Evolutionary conservation across 2,797 vertebrate genomes (phyloP), one percentile per base, ranked within the genome.

Genomic region (Alauda arvensis): DNA sequence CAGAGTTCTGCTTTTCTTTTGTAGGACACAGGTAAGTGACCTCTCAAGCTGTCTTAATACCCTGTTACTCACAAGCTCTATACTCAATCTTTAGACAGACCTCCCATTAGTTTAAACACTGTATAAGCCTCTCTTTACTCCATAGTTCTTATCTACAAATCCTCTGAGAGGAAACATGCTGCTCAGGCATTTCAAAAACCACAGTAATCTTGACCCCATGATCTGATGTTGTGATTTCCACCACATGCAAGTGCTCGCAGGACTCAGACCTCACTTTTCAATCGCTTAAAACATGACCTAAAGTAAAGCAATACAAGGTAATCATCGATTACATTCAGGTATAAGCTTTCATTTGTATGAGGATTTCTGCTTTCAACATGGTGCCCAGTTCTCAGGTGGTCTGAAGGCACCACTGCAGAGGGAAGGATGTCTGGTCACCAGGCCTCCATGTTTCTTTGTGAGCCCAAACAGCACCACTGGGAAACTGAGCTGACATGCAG

Each of bases 21-120:
- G 79, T 55, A 88, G 67, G 82, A 78, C 60, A 43, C 16, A 72
- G 16, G 11, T 45, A 92, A 82, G 43, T 72, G 80, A 83, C 83
- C 48, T 91, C 79, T 91, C 66, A 87, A 87, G 62, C 60, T 90
- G 60, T 66, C 45, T 87, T 88, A 92, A 92, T 93, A 93, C 88
- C 65, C 53, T 77, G 48, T 75, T 95, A 63, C 67, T 17, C 33
- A 70, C 42, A 91, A 69, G 52, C 45, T 78, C 67, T 82, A 76
- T 18, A 40, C 17, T 69, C 52, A 79, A 49, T 59, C 4, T 29
- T 91, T 74, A 91, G 81, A 63, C 52, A 90, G 90, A 95, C 83
- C 70, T 93, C 86, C 80, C 25, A 43, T 77, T 90, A 83, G 62
- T 75, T 90, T 65, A 72, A 84, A 92, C 71, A 85, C 76, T 21